Percentiles rank a stretch among this genome's conserved stretches.
phyloP scores from a whole-genome alignment of 2,888 invertebrate genomes.

The Tachina grossa region DNA sequence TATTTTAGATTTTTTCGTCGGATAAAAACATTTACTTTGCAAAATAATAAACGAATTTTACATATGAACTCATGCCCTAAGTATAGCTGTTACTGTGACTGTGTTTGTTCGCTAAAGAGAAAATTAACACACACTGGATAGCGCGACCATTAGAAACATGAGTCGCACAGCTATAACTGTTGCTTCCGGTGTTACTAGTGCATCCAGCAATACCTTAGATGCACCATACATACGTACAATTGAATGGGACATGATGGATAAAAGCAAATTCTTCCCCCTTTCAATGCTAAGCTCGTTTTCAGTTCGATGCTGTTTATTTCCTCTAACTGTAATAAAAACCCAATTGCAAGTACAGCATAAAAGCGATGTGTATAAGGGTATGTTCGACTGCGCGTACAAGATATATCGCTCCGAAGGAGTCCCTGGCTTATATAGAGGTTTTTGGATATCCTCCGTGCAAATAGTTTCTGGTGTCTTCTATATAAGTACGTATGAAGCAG shows the following conservation, averaged over 20 bases:
- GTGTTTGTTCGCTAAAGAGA: slow-evolving; percentile 1
- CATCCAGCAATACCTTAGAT: slow-evolving; percentile 73
- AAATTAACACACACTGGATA: background rate
- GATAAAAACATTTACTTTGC: slow-evolving; percentile 9
- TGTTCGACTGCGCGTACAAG: slow-evolving; percentile 94
- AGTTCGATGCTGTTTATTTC: slow-evolving; percentile 90
- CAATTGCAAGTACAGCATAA: slow-evolving; percentile 92
- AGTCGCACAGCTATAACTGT: slow-evolving; percentile 72
- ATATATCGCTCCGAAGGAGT: slow-evolving; percentile 93
- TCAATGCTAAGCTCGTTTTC: slow-evolving; percentile 90
- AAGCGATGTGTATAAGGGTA: slow-evolving; percentile 92
- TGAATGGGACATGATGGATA: slow-evolving; percentile 99
- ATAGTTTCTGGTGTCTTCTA: slow-evolving; percentile 94
- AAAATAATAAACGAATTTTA: slow-evolving; percentile 11
- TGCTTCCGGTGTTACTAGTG: slow-evolving; percentile 71
- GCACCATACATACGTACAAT: slow-evolving; percentile 89
- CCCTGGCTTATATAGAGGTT: slow-evolving; percentile 95
- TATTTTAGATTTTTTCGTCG: slow-evolving; percentile 29
- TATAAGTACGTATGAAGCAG: slow-evolving; percentile 96
- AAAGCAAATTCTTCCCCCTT: slow-evolving; percentile 95
- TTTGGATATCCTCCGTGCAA: slow-evolving; percentile 96
- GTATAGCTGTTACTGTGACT: slow-evolving; percentile 23
- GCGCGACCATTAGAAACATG: slow-evolving; percentile 30
- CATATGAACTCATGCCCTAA: slow-evolving; percentile 61
- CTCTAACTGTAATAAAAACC: slow-evolving; percentile 96